Percentiles rank a stretch among this genome's conserved stretches.
Conservation (phyloP, 2,113 vertebrate species). For the Stercorarius parasiticus region DNA sequence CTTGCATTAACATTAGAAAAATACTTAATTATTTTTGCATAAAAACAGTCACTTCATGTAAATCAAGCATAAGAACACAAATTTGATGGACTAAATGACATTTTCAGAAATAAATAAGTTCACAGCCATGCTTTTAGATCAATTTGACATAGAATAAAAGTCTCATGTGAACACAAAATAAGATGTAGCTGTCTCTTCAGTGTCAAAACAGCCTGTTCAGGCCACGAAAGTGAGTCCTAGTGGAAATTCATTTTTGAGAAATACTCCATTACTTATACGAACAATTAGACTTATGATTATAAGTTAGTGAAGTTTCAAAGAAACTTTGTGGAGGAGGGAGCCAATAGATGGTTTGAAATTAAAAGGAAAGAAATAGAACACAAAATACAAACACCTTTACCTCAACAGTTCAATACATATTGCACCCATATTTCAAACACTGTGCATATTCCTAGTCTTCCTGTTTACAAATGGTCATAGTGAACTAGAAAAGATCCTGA, state of each 20-base stretch:
- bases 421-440: background rate
- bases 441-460: background rate
- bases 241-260: background rate
- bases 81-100: background rate
- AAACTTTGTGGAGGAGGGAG: background rate
- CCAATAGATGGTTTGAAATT: background rate
- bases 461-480: fast-evolving
- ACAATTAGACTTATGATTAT: background rate
- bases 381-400: background rate
- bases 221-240: background rate
- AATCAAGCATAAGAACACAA: background rate
- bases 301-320: background rate
- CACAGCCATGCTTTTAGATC: background rate
- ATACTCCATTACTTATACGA: background rate
- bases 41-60: background rate
- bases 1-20: background rate
- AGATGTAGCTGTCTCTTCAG: background rate
- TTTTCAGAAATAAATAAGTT: background rate
- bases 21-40: background rate
- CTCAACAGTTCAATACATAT: background rate
- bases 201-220: background rate
- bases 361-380: background rate
- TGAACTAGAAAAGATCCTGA: background rate
- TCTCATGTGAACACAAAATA: background rate
- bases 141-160: background rate